Evolutionary conservation across 2,888 invertebrate species (phyloP).

Genomic region (Lasioglossum morio): DNA sequence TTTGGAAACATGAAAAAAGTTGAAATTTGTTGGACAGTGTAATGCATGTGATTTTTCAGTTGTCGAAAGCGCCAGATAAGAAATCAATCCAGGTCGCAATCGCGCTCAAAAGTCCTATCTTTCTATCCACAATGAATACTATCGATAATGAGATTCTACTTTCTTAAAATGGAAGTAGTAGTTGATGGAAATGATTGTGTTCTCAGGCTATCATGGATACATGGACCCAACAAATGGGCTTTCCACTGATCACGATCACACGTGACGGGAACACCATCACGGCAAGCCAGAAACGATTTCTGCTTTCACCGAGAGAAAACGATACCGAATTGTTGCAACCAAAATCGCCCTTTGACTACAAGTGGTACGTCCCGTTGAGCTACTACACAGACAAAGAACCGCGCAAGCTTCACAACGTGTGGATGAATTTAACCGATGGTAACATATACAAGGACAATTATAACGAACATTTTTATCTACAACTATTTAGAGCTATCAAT

Average conservation of each 20-base stretch:
- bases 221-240: constrained; percentile 94
- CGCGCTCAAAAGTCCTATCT: too few relatives aligned
- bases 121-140: background rate
- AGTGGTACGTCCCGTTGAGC: constrained; percentile 93
- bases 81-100: too few relatives aligned
- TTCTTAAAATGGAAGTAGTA: too few relatives aligned
- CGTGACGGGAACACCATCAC: constrained; percentile 87
- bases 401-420: constrained; percentile 87
- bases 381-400: constrained; percentile 89
- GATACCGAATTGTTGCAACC: constrained; percentile 84
- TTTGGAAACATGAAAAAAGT: too few relatives aligned
- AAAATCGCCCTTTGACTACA: constrained; percentile 87
- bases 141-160: background rate
- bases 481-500: constrained; percentile 28
- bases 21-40: too few relatives aligned
- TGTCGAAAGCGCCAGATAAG: too few relatives aligned
- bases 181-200: constrained; percentile 51
- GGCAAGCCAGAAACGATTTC: constrained; percentile 89
- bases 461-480: constrained; percentile 46
- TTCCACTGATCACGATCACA: constrained; percentile 90
- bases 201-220: constrained; percentile 89
- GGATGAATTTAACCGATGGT: constrained; percentile 94
- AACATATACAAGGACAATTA: constrained; percentile 76
- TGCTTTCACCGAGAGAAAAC: constrained; percentile 85
- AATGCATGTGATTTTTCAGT: too few relatives aligned